Evolutionary conservation across 2,113 vertebrate genomes (phyloP), one percentile per base, ranked within the genome.

Genomic region (Boleophthalmus pectinirostris): DNA sequence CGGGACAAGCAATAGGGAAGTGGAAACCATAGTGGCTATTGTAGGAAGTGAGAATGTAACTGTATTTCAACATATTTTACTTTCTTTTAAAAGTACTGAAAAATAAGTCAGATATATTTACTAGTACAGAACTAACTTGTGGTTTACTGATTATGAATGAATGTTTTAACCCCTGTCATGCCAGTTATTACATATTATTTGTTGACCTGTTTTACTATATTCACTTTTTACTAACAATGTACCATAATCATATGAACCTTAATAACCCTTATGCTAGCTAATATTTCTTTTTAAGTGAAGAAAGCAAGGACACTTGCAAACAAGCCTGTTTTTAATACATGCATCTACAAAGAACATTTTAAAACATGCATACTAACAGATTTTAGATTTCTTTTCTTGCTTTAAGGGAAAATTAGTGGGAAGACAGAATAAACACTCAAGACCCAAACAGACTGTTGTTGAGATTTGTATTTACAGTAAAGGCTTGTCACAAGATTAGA

Each of bases 391-490:
- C 51, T 23, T 61, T 72, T 79, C 73, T 18, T 67, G 23, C 66
- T 47, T 72, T 57, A 18, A 6, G n/a, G 10, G 11, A 23, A 15
- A 0, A 4, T 16, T 53, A 43, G 38, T 75, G 29, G 71, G 80
- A 81, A 82, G 74, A 82, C 75, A 72, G 73, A 88, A 88, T 82
- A 88, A 85, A 88, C 75, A 92, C 74, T 75, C 70, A 74, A 75
- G 58, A 77, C 54, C 77, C 53, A 68, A 84, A 73, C 43, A 64
- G 73, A 83, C 68, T 56, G 65, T 78, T 69, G 60, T 72, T 86
- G 80, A 79, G 75, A 67, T 82, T 84, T 88, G 80, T 90, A 87
- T 92, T 90, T 83, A 92, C 91, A 86, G 66, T 66, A 77, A 84
- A 82, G 33, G 76, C 61, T 82, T 47, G 83, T 75, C 70, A 82